A percentile compares a stretch with the other conserved stretches of the same genome.
These are phyloP conservation scores for Tetraodon nigroviridis DNA, from an alignment of 2,113 vertebrate species.

Conservation along the genomic window DNA sequence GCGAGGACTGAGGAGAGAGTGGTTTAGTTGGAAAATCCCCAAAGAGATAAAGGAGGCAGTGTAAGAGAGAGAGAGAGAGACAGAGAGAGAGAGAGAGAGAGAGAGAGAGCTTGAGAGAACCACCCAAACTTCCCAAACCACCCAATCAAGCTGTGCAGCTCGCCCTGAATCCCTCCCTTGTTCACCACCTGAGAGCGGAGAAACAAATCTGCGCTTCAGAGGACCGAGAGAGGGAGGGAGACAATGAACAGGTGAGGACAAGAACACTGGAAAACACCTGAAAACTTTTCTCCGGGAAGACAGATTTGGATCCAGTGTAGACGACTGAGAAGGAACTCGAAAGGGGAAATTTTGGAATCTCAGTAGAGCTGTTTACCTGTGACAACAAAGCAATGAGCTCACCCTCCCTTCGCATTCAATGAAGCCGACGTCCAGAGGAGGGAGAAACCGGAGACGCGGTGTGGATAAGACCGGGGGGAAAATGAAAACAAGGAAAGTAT, in stretches of 20 bases:
- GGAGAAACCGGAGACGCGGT: slow-evolving; percentile 39
- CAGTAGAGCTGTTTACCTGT: slow-evolving; percentile 31
- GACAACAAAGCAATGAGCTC: slow-evolving; percentile 52
- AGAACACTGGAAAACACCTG: neutral
- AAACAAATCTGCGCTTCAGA: slow-evolving; percentile 52
- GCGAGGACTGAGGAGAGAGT: slow-evolving; percentile 9
- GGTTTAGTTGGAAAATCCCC: slow-evolving; percentile 20
- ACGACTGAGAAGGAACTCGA: slow-evolving; percentile 3
- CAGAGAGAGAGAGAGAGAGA: slow-evolving; percentile 18
- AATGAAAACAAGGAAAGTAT: slow-evolving; percentile 10
- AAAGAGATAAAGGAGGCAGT: slow-evolving; percentile 12
- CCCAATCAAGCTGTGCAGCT: slow-evolving; percentile 59
- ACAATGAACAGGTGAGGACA: slow-evolving; percentile 38
- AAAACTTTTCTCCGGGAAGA: slow-evolving; percentile 8
- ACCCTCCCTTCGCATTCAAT: slow-evolving; percentile 41
- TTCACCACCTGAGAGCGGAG: slow-evolving; percentile 64
- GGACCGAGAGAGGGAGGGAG: slow-evolving; percentile 22
- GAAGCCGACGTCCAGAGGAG: slow-evolving; percentile 32
- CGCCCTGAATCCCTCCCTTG: slow-evolving; percentile 64
- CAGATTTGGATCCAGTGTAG: neutral
- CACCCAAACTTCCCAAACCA: slow-evolving; percentile 65
- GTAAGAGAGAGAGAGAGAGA: slow-evolving; percentile 18
- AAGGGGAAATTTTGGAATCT: slow-evolving; percentile 23
- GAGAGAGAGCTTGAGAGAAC: slow-evolving; percentile 37
- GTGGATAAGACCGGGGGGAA: slow-evolving; percentile 29